Evolutionary conservation across 2,113 vertebrate genomes (phyloP).

Genomic region (Archocentrus centrarchus): DNA sequence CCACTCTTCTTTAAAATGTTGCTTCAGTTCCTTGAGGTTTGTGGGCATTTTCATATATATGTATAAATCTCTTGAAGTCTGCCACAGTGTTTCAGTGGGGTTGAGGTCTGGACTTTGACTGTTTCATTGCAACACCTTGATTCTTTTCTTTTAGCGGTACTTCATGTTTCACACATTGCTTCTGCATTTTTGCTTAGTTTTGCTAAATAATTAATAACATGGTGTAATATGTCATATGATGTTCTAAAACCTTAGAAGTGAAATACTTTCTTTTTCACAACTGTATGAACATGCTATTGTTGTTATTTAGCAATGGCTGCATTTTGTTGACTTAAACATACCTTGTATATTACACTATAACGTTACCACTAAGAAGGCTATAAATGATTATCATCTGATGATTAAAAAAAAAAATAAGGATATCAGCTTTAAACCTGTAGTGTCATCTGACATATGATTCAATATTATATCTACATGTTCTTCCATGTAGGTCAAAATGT

Average conservation of each 20-base stretch:
- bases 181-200: not conserved
- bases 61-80: not conserved
- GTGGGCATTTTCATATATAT: not conserved
- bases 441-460: constrained; percentile 35
- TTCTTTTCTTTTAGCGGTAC: not conserved
- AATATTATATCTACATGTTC: constrained; percentile 58
- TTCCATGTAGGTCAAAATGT: constrained; percentile 72
- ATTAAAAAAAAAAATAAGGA: constrained; percentile 9
- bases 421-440: constrained; percentile 55
- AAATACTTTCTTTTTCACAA: not conserved
- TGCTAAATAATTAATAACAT: not conserved
- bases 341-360: not conserved
- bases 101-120: too few relatives aligned
- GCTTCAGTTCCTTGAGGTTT: not conserved
- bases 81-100: not conserved
- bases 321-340: not conserved
- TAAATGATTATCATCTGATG: not conserved
- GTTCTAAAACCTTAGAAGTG: not conserved
- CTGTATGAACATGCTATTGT: not conserved
- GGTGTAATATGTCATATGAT: not conserved
- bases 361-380: not conserved
- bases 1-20: not conserved
- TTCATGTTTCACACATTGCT: not conserved
- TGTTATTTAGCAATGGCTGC: not conserved
- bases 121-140: not conserved